A percentile compares a stretch with the other conserved stretches of the same genome.
Evolutionary conservation across 2,113 vertebrate species (phyloP).

Genomic region (Podilymbus podiceps): DNA sequence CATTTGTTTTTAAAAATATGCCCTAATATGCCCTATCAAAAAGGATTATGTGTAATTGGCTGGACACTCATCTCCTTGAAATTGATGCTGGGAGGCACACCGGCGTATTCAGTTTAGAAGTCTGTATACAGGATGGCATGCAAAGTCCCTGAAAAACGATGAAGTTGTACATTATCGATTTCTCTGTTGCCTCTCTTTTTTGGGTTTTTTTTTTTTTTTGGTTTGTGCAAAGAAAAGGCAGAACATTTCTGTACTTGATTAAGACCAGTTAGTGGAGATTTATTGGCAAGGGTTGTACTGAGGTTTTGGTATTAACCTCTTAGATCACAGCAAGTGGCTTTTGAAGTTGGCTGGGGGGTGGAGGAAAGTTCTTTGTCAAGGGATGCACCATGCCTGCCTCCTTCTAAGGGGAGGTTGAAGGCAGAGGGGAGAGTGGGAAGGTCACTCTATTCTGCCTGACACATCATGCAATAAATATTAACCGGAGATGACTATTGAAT

Average conservation of each 20-base stretch:
- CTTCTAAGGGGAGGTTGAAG: neutral
- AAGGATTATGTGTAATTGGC: neutral
- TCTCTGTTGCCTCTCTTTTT: neutral
- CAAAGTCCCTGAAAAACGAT: neutral
- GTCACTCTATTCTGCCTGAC: neutral
- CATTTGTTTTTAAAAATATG: neutral
- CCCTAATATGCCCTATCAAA: neutral
- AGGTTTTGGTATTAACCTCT: constrained; percentile 6
- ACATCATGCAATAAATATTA: neutral
- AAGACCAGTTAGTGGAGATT: constrained; percentile 11
- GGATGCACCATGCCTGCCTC: neutral
- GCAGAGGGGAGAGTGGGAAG: neutral
- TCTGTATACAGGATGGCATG: neutral
- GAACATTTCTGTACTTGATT: constrained; percentile 13
- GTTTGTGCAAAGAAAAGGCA: neutral
- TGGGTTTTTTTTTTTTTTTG: neutral
- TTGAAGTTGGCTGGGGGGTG: constrained; percentile 31
- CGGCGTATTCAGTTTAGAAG: neutral
- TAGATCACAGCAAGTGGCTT: constrained; percentile 50
- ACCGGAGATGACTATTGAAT: neutral
- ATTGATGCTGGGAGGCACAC: neutral
- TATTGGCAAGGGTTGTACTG: neutral
- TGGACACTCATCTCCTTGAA: neutral
- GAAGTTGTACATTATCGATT: neutral
- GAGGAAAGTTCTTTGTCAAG: neutral